These are phyloP conservation scores for Andrena bucephala DNA, from an alignment of 2,888 invertebrate genomes.

Conservation along the genomic window DNA sequence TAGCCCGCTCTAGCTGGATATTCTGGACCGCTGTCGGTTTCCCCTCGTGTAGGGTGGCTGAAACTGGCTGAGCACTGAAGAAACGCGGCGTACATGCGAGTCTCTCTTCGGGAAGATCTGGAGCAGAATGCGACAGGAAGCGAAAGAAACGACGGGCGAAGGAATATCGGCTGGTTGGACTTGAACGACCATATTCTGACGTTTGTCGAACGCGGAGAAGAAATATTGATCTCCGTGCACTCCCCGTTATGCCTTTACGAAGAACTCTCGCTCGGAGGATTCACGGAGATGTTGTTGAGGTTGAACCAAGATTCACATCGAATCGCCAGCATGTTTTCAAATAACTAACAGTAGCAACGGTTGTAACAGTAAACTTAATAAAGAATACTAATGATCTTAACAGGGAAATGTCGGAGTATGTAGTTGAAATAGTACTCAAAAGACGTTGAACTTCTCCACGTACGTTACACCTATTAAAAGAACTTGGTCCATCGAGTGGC, in stretches of 20 bases:
- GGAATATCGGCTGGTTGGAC: neutral
- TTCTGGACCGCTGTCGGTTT: neutral
- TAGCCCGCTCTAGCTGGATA: conserved; percentile 13
- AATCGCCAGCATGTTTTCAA: neutral
- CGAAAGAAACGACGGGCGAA: conserved; percentile 23
- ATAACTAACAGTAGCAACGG: neutral
- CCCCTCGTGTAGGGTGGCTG: conserved; percentile 26
- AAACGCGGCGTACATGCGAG: neutral
- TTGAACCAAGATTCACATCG: neutral
- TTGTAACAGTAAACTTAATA: neutral
- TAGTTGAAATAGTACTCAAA: neutral
- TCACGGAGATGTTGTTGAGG: neutral
- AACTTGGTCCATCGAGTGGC: neutral
- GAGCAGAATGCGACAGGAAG: conserved; percentile 17
- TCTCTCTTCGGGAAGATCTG: neutral
- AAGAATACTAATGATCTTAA: neutral
- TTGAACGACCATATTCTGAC: neutral
- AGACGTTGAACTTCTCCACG: conserved; percentile 3
- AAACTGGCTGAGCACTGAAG: conserved; percentile 1
- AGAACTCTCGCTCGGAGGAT: neutral
- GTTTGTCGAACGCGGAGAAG: neutral
- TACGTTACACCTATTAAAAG: conserved; percentile 2
- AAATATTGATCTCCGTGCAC: neutral
- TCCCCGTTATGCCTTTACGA: neutral
- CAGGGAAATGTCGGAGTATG: no score